Conservation (phyloP, 2,888 invertebrate species). For the Tachystola acroxantha region DNA sequence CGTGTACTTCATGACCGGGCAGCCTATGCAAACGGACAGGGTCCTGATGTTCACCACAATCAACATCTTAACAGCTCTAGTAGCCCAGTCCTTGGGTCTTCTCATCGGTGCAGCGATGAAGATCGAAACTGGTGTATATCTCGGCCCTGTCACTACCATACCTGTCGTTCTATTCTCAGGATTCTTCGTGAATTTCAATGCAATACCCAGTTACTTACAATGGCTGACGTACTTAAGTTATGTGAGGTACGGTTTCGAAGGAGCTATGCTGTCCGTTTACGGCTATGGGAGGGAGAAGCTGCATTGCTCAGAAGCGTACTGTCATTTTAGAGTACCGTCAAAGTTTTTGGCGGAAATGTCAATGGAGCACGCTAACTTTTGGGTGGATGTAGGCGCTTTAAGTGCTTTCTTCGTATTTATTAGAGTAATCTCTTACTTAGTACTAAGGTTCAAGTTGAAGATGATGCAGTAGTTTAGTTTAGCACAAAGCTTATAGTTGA, state of each 20-base stretch:
- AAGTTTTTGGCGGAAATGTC: slow-evolving; percentile 92
- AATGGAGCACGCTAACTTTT: slow-evolving; percentile 87
- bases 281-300: slow-evolving; percentile 90
- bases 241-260: slow-evolving; percentile 93
- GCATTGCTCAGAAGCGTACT: slow-evolving; percentile 89
- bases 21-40: slow-evolving; percentile 92
- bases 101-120: slow-evolving; percentile 95
- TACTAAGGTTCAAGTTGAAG: slow-evolving; percentile 87
- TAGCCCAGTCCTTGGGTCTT: slow-evolving; percentile 94
- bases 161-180: slow-evolving; percentile 96
- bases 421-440: slow-evolving; percentile 88
- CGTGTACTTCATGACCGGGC: slow-evolving; percentile 96
- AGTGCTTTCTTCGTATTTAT: slow-evolving; percentile 87
- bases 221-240: slow-evolving; percentile 95
- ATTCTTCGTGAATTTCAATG: slow-evolving; percentile 95
- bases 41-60: slow-evolving; percentile 87
- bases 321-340: slow-evolving; percentile 88
- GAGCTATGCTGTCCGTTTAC: slow-evolving; percentile 94
- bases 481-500: slow-evolving; percentile 15
- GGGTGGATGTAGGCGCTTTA: slow-evolving; percentile 91
- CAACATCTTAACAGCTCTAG: slow-evolving; percentile 90
- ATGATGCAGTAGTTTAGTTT: slow-evolving; percentile 72
- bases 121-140: slow-evolving; percentile 86
- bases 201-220: slow-evolving; percentile 91
- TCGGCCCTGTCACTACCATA: slow-evolving; percentile 93